Base-by-base conservation (phyloP, 2,888 invertebrate species). In the Oscheius onirici region DNA sequence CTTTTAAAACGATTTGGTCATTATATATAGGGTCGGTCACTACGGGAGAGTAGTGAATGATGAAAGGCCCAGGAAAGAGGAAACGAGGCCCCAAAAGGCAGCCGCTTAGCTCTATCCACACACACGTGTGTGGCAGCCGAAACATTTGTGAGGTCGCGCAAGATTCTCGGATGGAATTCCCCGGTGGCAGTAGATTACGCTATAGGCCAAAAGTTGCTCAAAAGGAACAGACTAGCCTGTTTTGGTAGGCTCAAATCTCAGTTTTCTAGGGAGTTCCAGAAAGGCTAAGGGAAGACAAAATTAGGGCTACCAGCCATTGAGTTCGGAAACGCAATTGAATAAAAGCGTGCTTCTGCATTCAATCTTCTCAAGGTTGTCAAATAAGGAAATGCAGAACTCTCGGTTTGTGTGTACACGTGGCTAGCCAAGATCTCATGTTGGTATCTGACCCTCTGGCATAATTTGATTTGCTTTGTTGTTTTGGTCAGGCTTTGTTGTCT, bases 131-230 rank as follows among this genome's bases (percentile, higher is more conserved):
- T 58, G 58, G 20, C 40, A 41, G 46, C 10, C 15, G 46, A 63
- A 63, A 28, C 46, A 63, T 46, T 22, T 63, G 28, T 49, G 63
- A 63, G 44, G 46, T 46, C 49, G 46, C 49, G 63, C 46, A 46
- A 34, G 3, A 46, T 46, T 63, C 63, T 11, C 17, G 15, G 5
- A 34, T n/a, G 26, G 63, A 63, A 63, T 63, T 63, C 63, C 63
- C 63, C 49, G 28, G 63, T 46, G 63, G 51, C 63, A 17, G 60
- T 60, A 34, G 34, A 34, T 34, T 34, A 34, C 34, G 34, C 34
- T 8, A 6, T 34, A 34, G 34, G 8, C 34, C 34, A 34, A 34
- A 34, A 34, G 34, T 8, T 34, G 34, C 34, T 34, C n/a, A 34
- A 34, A 34, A 34, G 5, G 34, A 34, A 34, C 34, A 34, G 34